These are phyloP conservation scores for Desmodus rotundus DNA, from an alignment of 2,113 vertebrate species.

Conservation along the genomic window DNA sequence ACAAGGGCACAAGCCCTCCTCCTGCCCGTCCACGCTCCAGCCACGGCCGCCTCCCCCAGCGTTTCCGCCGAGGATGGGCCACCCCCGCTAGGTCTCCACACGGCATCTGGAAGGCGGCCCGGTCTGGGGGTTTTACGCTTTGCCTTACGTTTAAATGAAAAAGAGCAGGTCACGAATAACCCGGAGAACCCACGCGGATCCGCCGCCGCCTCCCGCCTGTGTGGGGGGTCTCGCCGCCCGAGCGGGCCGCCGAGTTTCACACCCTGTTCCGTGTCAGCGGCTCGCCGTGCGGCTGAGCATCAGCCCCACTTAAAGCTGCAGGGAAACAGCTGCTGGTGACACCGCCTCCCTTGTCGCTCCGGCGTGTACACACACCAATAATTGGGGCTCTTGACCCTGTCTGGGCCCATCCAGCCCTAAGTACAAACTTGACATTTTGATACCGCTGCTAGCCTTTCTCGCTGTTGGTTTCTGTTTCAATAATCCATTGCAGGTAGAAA, in stretches of 20 bases:
- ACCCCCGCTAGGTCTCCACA: neutral
- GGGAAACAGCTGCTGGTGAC: constrained; percentile 98
- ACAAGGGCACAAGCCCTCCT: no score
- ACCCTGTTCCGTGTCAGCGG: constrained; percentile 89
- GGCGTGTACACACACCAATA: constrained; percentile 97
- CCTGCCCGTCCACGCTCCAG: no score
- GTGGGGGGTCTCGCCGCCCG: constrained; percentile 85
- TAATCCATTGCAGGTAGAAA: constrained; percentile 96
- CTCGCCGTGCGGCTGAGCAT: constrained; percentile 84
- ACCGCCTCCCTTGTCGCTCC: constrained; percentile 97
- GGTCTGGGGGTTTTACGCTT: constrained; percentile 58
- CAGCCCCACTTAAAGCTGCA: constrained; percentile 90
- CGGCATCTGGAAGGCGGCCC: neutral
- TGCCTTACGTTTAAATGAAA: constrained; percentile 77
- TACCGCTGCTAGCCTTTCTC: constrained; percentile 93
- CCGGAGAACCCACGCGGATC: constrained; percentile 79
- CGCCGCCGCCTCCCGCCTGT: constrained; percentile 82
- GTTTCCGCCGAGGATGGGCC: neutral
- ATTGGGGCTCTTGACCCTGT: constrained; percentile 99
- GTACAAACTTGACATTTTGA: constrained; percentile 99
- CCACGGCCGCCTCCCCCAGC: neutral
- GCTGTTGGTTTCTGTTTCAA: constrained; percentile 99
- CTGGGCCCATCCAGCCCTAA: constrained; percentile 94
- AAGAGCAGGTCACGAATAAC: constrained; percentile 73
- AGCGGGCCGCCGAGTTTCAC: constrained; percentile 79